Evolutionary conservation across 2,888 invertebrate genomes (phyloP).

Genomic region (Ectemnius continuus): DNA sequence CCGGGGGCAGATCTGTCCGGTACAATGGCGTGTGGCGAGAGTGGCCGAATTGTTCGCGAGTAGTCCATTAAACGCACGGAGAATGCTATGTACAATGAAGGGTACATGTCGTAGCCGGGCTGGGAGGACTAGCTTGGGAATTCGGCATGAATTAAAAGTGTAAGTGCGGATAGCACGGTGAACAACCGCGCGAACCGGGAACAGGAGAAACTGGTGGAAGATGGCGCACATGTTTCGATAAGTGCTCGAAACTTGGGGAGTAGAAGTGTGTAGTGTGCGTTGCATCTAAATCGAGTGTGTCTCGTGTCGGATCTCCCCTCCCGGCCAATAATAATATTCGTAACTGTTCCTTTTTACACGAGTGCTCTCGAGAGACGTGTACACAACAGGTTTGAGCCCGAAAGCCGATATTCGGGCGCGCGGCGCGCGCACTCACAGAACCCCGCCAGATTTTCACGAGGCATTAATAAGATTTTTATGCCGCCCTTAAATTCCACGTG

Average conservation of each 20-base stretch:
- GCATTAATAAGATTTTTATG: slow-evolving; percentile 65
- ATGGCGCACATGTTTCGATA: slow-evolving; percentile 37
- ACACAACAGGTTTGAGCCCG: slow-evolving; percentile 66
- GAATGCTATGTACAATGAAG: slow-evolving; percentile 53
- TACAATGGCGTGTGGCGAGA: slow-evolving; percentile 57
- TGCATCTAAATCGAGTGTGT: slow-evolving; percentile 70
- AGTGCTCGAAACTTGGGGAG: slow-evolving; percentile 29
- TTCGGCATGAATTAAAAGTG: slow-evolving; percentile 61
- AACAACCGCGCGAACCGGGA: too few relatives aligned
- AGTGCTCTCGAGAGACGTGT: slow-evolving; percentile 47
- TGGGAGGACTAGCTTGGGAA: slow-evolving; percentile 54
- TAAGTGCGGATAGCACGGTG: too few relatives aligned
- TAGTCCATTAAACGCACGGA: slow-evolving; percentile 63
- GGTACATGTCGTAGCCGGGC: slow-evolving; percentile 45
- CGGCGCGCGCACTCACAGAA: background rate
- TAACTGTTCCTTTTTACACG: slow-evolving; percentile 59
- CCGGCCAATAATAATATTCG: slow-evolving; percentile 59
- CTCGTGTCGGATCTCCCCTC: slow-evolving; percentile 65
- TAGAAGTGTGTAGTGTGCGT: slow-evolving; percentile 36
- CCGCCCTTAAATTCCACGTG: slow-evolving; percentile 47
- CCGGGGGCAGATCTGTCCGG: slow-evolving; percentile 32
- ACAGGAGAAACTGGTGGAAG: slow-evolving; percentile 18
- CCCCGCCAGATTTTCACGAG: slow-evolving; percentile 46
- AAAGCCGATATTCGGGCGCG: slow-evolving; percentile 58
- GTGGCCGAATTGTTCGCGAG: slow-evolving; percentile 57